Evolutionary conservation across 2,888 invertebrate genomes (phyloP), one percentile per base, ranked within the genome.

Genomic region (Apoda limacodes): DNA sequence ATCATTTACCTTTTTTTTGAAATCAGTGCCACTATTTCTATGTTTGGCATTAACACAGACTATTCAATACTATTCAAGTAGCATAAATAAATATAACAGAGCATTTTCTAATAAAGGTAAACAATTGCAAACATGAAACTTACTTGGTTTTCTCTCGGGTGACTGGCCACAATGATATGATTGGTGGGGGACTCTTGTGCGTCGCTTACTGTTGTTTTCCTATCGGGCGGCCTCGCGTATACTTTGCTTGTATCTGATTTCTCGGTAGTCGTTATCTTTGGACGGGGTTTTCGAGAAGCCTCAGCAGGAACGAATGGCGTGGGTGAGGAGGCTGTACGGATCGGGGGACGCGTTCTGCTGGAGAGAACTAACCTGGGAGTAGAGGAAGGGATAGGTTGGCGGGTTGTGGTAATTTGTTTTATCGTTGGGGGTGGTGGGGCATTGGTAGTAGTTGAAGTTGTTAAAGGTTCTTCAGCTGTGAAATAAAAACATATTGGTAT

Each of bases 111-210:
- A n/a, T n/a, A n/a, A n/a, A n/a, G n/a, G n/a, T n/a, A n/a, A n/a
- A n/a, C n/a, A n/a, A n/a, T n/a, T n/a, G n/a, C n/a, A n/a, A n/a
- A n/a, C n/a, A n/a, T n/a, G n/a, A n/a, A n/a, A n/a, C 89, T 85
- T 57, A 75, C 78, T 62, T 93, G 92, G 55, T 93, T 93, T 50
- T 93, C 92, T 60, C 89, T 88, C 2, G 92, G 91, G 80, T 91
- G 91, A 29, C 80, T 84, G 34, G 84, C 84, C 15, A 84, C 82
- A 13, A 85, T 85, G 21, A 85, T 81, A 37, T 78, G 74, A 32
- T 71, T 76, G 1, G 72, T 69, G 7, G 69, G 65, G 23, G 78
- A 62, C 44, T 75, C 66, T 43, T 70, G 71, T 25, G 68, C 54
- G 45, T 83, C 68, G 27, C 50, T 43, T 1, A 56, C 51, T 0